Evolutionary conservation across 2,113 vertebrate species (phyloP), one percentile per base, ranked within the genome.

Genomic region (Podarcis muralis): DNA sequence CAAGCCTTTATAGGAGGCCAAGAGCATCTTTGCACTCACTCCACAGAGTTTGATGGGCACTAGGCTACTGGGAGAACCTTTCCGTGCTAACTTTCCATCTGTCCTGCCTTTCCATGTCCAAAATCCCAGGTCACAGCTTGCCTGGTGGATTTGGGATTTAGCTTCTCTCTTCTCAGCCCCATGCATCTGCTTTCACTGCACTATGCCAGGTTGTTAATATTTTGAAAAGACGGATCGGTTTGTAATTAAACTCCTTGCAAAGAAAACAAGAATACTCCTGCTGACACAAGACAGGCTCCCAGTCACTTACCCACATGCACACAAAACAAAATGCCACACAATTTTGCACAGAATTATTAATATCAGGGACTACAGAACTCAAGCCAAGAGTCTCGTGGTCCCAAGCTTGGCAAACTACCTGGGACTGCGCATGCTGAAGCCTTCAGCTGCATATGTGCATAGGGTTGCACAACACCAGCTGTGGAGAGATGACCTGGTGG

Each of bases 161-260:
- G 78, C 25, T 16, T 66, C 77, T 87, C 89, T 69, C n/a, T 87
- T 91, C 69, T 84, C 81, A 37, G 92, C 78, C 76, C 53, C 0
- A 20, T 7, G 83, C 83, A 91, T 80, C 87, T 93, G 87, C 3
- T 81, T 92, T 83, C 87, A 77, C 81, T 59, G 87, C 20, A 18
- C 25, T 3, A 20, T 22, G 48, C 68, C 68, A 87, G 32, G 43
- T 87, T 71, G 40, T 68, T 68, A 62, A 81, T 74, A 37, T 71
- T 87, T 80, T 57, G 85, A 81, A 81, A 87, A 81, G 13, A 78
- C 30, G n/a, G 40, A 80, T 25, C 16, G 23, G 27, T 71, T 20
- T 81, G 16, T 23, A 53, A 80, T 71, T 57, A 85, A 37, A 53
- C 30, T 20, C 30, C 57, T 32, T 23, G 9, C 11, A 57, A 1